These are phyloP conservation scores for Muscicapa striata DNA, from an alignment of 2,797 vertebrate species.

Conservation along the genomic window DNA sequence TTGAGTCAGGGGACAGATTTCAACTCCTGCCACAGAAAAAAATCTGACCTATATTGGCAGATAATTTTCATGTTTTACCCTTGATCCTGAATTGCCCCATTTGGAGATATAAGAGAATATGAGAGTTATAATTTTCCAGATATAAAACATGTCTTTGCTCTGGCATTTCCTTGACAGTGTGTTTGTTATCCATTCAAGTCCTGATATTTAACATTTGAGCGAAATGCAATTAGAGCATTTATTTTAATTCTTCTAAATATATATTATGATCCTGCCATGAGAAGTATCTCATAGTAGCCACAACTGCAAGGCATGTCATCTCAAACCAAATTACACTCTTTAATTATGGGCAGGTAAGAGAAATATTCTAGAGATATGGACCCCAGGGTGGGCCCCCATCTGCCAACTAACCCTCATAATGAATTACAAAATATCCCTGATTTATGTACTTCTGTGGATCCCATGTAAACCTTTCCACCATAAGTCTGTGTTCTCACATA, in stretches of 20 bases:
- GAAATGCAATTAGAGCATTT: not conserved
- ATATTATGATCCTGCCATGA: not conserved
- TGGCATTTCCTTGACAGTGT: not conserved
- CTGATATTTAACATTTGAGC: not conserved
- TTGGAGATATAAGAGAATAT: not conserved
- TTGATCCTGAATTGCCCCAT: not conserved
- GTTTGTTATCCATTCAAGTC: not conserved
- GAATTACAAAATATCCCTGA: not conserved
- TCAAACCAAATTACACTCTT: not conserved
- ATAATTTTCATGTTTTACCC: not conserved
- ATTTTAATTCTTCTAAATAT: not conserved
- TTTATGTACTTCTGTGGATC: not conserved
- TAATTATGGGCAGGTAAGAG: not conserved
- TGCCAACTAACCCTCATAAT: not conserved
- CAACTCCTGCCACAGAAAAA: not conserved
- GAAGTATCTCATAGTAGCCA: not conserved
- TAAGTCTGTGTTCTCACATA: not conserved
- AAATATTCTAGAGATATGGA: not conserved
- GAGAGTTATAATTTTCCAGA: not conserved
- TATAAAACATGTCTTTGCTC: not conserved
- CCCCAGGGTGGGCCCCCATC: rapidly evolving
- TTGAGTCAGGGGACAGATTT: not conserved
- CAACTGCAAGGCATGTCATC: not conserved
- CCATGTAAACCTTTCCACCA: not conserved
- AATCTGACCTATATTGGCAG: not conserved